Base-by-base conservation (phyloP, 2,797 vertebrate genomes). In the Amblyraja radiata region DNA sequence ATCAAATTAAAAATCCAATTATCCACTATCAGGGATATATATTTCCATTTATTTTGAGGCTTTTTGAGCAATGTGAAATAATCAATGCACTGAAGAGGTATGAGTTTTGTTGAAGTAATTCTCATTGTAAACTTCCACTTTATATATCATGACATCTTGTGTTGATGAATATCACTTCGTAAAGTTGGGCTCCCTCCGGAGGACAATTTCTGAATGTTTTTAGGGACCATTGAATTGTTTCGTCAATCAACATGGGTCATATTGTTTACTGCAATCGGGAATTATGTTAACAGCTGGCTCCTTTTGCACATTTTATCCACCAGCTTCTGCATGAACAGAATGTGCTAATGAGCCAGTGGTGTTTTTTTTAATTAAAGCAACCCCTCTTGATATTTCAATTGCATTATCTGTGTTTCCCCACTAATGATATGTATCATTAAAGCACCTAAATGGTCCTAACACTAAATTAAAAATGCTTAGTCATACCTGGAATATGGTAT, bases 291-390 rank as follows among this genome's bases (percentile, higher is more conserved):
- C 71, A 76, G 90, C 39, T n/a, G 90, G 71, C 21, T 39, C 76
- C 28, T 21, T 73, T 76, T 28, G 39, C 90, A 65, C 84, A 88
- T 65, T 65, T 88, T 36, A 88, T 32, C 84, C 63, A 46, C 71
- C 46, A 46, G 5, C 71, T n/a, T n/a, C 71, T 92, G 90, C 71
- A 92, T 58, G 25, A 92, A 76, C 23, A 92, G 39, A 58, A 92
- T 28, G 71, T 92, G 90, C 36, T 74, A 76, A 92, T 92, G 68
- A 76, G 39, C 39, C 76, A 54, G 71, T 92, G 90, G 90, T 92
- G 92, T 71, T 92, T 92, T 92, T 92, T 92, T 71, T 39, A 92
- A 92, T 92, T 92, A 74, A 92, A 92, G 7, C 4, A 76, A 54
- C 10, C 90, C 25, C 46, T 74, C 10, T 76, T 39, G 73, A 23